Base-by-base conservation (phyloP, 2,888 invertebrate species). In the Tachina fera region DNA sequence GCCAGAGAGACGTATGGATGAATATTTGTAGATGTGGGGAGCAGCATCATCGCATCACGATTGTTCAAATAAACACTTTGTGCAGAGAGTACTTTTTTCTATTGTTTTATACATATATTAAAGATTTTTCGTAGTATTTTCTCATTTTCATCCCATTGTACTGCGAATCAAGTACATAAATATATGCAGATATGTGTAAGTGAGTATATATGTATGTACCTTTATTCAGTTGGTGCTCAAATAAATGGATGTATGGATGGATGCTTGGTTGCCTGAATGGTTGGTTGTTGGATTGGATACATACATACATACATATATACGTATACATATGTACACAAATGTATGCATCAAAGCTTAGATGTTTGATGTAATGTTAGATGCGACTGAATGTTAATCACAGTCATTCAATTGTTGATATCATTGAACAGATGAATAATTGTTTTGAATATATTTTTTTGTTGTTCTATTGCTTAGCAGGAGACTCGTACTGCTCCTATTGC, bases 361-460 rank as follows among this genome's bases (percentile, higher is more conserved):
- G 56, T 14, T 31, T 47, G 45, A 77, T 53, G 60, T 71, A 43
- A 49, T 19, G 68, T 60, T 75, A 47, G n/a, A 39, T 61, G 47
- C 63, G 39, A 63, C 43, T 68, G 61, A 60, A 75, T 75, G 81
- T 74, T 74, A 74, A 81, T 81, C 67, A 51, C 60, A 68, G 67
- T 68, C 75, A 58, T 68, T 81, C 68, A 81, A 74, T 74, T 81
- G 74, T 82, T 68, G 61, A 75, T 81, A 75, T 60, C 51, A 68
- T 56, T 70, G 47, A 75, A 47, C 60, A 51, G 75, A 81, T 75
- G 81, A 81, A 68, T 75, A 81, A 81, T 81, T 81, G 53, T 53
- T 81, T 75, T 75, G 39, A 70, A 60, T 61, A 31, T 6, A 31
- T 6, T 31, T 31, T 31, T 1, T 13, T 22, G 39, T 11, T 61